phyloP scores from a whole-genome alignment of 2,888 invertebrate species.

The Callosobruchus maculatus region DNA sequence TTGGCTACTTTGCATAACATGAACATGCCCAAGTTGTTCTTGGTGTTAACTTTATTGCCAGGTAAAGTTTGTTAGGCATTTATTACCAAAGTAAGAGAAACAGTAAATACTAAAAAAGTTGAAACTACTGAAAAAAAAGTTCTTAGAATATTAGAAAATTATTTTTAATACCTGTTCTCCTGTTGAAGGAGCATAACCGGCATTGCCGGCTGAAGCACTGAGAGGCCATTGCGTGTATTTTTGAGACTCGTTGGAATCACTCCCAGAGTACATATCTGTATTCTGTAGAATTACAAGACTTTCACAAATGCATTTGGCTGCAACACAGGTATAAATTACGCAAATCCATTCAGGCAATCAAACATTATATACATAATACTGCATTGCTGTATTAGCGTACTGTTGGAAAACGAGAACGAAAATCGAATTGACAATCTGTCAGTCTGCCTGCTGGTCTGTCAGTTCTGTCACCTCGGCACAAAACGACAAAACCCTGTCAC shows the following conservation, averaged over 20 bases:
- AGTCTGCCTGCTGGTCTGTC: no score
- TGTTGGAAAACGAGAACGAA: no score
- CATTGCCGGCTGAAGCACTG: conserved; percentile 76
- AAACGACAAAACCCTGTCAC: no score
- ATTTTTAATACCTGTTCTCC: not conserved
- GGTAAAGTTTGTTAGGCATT: no score
- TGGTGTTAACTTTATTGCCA: no score
- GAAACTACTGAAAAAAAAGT: no score
- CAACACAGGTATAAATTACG: not conserved
- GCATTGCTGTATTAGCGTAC: not conserved
- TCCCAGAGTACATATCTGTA: conserved; percentile 55
- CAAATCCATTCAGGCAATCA: not conserved
- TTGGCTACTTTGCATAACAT: no score
- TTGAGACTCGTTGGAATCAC: conserved; percentile 54
- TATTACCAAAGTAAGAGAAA: no score
- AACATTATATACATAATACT: not conserved
- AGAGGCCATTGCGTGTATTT: conserved; percentile 76
- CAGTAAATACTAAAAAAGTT: no score
- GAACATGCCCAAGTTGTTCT: no score
- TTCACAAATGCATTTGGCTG: not conserved
- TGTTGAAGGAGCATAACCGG: conserved; percentile 57
- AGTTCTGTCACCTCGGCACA: no score
- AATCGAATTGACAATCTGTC: no score
- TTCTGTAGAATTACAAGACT: not conserved
- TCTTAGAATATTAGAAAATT: not conserved